A percentile compares a stretch with the other conserved stretches of the same genome.
phyloP scores from a whole-genome alignment of 2,888 invertebrate genomes.

The Ectemnius cavifrons region DNA sequence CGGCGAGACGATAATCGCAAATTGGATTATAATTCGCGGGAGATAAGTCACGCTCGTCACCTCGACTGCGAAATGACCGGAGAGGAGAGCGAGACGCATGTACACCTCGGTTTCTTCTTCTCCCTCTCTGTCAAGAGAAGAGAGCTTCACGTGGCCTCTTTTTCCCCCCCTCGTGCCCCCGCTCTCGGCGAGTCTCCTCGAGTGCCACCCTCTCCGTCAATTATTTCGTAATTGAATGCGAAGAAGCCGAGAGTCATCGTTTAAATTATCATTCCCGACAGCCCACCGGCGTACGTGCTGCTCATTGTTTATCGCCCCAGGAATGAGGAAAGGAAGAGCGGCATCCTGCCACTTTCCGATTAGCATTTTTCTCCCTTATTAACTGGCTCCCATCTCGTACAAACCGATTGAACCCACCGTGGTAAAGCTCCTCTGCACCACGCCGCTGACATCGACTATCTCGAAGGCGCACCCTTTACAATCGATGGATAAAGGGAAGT shows the following conservation, averaged over 20 bases:
- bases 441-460: no score
- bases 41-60: constrained; percentile 77
- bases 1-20: constrained; percentile 73
- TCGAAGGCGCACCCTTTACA: no score
- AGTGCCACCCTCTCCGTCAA: constrained; percentile 66
- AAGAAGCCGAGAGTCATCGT: constrained; percentile 75
- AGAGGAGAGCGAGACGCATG: constrained; percentile 39
- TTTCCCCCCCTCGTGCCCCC: constrained; percentile 28
- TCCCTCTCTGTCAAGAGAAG: constrained; percentile 14
- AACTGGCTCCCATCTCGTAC: not conserved
- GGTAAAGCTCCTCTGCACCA: no score
- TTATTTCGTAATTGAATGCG: constrained; percentile 77
- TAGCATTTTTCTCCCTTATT: constrained; percentile 33
- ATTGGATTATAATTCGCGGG: constrained; percentile 77
- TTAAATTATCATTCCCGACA: constrained; percentile 75
- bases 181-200: constrained; percentile 14
- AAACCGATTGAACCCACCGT: not conserved
- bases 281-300: constrained; percentile 51
- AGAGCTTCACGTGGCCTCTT: constrained; percentile 11
- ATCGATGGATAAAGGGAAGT: not conserved
- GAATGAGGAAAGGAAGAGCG: constrained; percentile 38
- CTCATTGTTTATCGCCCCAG: constrained; percentile 61
- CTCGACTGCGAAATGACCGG: constrained; percentile 69
- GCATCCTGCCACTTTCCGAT: constrained; percentile 35
- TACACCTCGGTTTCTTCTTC: constrained; percentile 5